Evolutionary conservation across 1,140 invertebrate species (phyloP).

Genomic region (Cyphomyrmex costatus): DNA sequence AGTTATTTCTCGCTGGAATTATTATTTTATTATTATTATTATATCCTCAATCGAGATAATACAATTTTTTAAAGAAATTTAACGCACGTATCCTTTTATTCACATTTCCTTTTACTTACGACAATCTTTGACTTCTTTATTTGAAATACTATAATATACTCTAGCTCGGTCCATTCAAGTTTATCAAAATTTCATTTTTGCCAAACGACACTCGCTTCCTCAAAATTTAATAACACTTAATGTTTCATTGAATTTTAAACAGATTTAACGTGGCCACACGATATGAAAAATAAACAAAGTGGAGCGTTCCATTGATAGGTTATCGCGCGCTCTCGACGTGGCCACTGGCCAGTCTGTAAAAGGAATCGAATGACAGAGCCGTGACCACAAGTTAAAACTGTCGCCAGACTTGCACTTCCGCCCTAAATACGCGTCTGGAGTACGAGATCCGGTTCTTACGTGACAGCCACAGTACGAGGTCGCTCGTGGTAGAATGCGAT

Average conservation of each 20-base stretch:
- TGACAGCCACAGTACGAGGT: conserved; percentile 64
- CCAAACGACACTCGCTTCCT: neutral
- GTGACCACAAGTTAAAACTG: conserved; percentile 74
- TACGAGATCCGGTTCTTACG: conserved; percentile 77
- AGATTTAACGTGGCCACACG: neutral
- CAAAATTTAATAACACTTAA: neutral
- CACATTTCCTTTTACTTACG: neutral
- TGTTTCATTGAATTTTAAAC: conserved; percentile 6
- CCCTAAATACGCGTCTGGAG: conserved; percentile 76
- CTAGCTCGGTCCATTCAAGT: neutral
- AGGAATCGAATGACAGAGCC: conserved; percentile 45
- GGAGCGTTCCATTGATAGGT: conserved; percentile 32
- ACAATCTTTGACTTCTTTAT: neutral
- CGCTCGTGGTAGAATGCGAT: conserved; percentile 49
- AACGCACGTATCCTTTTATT: neutral
- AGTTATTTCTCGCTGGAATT: too few species aligned
- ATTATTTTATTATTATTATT: neutral
- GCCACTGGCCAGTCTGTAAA: conserved; percentile 42
- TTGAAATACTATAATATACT: neutral
- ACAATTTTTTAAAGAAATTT: neutral
- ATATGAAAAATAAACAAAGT: conserved; percentile 49
- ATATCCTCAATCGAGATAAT: neutral
- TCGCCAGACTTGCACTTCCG: conserved; percentile 77
- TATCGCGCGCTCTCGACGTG: conserved; percentile 37
- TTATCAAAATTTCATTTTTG: neutral